Conservation (phyloP, 2,888 invertebrate genomes). For the Lingula anatina region DNA sequence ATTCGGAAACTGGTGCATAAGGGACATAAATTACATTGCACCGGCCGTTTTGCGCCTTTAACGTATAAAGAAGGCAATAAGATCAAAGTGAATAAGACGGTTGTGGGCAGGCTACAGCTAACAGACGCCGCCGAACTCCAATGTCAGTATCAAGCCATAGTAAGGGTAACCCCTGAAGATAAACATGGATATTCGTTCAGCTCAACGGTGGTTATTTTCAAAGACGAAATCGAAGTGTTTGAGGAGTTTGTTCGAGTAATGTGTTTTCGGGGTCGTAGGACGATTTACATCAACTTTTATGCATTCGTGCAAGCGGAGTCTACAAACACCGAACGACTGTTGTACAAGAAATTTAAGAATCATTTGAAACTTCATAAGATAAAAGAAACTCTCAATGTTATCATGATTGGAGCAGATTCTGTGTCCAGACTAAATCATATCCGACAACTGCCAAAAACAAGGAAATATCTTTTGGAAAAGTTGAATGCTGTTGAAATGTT, state of each 20-base stretch:
- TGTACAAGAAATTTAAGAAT: neutral
- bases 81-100: constrained; percentile 14
- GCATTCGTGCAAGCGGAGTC: constrained; percentile 29
- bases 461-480: constrained; percentile 59
- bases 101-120: too few species aligned
- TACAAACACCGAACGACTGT: neutral
- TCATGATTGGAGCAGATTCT: constrained; percentile 77
- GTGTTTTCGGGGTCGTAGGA: too few species aligned
- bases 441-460: constrained; percentile 71
- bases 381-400: constrained; percentile 59
- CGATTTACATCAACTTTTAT: constrained; percentile 40
- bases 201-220: constrained; percentile 1
- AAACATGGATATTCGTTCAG: too few species aligned
- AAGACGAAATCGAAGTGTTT: constrained; percentile 7
- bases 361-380: neutral
- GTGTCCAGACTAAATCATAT: constrained; percentile 79
- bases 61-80: constrained; percentile 10
- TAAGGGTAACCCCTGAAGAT: constrained; percentile 11
- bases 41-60: constrained; percentile 9
- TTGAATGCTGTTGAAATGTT: constrained; percentile 69
- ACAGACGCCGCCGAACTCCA: constrained; percentile 8
- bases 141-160: constrained; percentile 15
- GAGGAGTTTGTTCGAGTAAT: constrained; percentile 15
- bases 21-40: constrained; percentile 6
- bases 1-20: constrained; percentile 7